Evolutionary conservation across 2,113 vertebrate species (phyloP), one percentile per base, ranked within the genome.

Genomic region (Hypomesus transpacificus): DNA sequence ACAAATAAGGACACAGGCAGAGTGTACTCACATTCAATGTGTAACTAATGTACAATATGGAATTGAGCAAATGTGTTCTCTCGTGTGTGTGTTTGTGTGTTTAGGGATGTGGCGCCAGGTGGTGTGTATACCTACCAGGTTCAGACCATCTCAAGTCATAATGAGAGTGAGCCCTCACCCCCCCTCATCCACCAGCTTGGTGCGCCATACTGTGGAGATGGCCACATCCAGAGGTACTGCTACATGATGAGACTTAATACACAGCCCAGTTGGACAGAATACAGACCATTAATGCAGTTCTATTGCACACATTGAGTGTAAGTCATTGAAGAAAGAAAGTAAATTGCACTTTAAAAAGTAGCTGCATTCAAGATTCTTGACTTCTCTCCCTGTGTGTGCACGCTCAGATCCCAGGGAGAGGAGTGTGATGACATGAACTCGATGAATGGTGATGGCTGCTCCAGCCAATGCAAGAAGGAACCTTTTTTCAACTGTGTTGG

Each of bases 401-500:
- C 31, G 31, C 31, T 34, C 87, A 99, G 97, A 79, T 91, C 90
- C 69, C 72, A 93, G 75, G 96, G 94, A 28, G 97, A 99, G 80
- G 94, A 98, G 80, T 99, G 97, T 4, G 97, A 99, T 62, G 97
- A 99, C 80, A 94, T 91, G 93, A 98, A 98, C 75, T 94, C 93
- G 51, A 78, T 95, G 86, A 98, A 94, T 21, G 95, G 95, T 0
- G 97, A 99, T 3, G 97, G 97, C 70, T 99, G 97, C 79, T 98
- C 96, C 50, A 94, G 94, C 26, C 96, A 95, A 82, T 99, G 97
- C 87, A 91, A 85, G 78, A 94, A 95, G 86, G 97, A 99, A 77
- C 20, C 92, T 1, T 96, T 95, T 87, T 99, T 98, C 89, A 96
- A 98, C 85, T 99, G 97, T 63, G 46, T 98, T 0, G 97, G 97